A percentile compares a stretch with the other conserved stretches of the same genome.
Evolutionary conservation across 2,888 invertebrate species (phyloP).

Genomic region (Ormyrus thymus): DNA sequence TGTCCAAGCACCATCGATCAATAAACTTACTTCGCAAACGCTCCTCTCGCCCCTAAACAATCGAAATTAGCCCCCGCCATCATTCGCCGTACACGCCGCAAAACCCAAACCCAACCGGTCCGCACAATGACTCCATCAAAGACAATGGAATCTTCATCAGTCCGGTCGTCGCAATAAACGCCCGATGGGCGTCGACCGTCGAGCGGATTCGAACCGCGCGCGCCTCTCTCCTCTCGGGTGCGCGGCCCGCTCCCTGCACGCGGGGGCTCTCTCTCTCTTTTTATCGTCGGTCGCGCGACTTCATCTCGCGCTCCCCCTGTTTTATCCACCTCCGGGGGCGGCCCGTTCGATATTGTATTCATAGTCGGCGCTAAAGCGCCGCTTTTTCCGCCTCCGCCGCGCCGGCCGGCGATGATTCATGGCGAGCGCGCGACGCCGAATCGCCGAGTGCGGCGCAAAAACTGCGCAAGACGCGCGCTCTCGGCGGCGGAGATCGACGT

Average conservation of each 20-base stretch:
- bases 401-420: slow-evolving; percentile 11
- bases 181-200: neutral
- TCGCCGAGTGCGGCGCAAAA: slow-evolving; percentile 9
- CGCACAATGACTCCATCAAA: too few species aligned
- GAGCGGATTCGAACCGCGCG: slow-evolving; percentile 34
- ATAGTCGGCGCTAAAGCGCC: slow-evolving; percentile 63
- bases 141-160: too few species aligned
- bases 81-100: too few species aligned
- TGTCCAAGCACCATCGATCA: too few species aligned
- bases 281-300: slow-evolving; percentile 59
- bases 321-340: slow-evolving; percentile 48
- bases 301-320: slow-evolving; percentile 49
- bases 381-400: slow-evolving; percentile 35
- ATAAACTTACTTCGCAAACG: too few species aligned
- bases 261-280: slow-evolving; percentile 53
- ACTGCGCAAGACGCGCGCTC: too few species aligned
- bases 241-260: slow-evolving; percentile 47
- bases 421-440: neutral
- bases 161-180: neutral
- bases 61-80: too few species aligned
- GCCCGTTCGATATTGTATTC: slow-evolving; percentile 67
- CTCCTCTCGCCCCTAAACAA: neutral
- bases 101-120: too few species aligned
- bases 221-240: slow-evolving; percentile 5
- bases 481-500: too few species aligned